These are phyloP conservation scores for Agonopterix subpropinquella DNA, from an alignment of 2,888 invertebrate species.

Conservation along the genomic window DNA sequence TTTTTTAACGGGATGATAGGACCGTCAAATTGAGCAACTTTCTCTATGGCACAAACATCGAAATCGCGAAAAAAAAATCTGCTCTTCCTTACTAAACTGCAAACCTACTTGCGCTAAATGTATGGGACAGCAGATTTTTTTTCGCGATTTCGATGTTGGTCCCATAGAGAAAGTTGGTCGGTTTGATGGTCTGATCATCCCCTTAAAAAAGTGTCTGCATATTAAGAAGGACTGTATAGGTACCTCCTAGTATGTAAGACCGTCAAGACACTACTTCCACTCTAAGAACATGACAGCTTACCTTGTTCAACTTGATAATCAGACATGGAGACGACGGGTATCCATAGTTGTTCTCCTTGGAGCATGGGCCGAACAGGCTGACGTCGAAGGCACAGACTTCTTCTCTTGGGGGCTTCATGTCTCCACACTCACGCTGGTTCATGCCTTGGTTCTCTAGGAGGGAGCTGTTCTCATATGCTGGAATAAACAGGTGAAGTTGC, in stretches of 20 bases:
- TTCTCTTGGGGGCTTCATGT: constrained; percentile 44
- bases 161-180: too few species aligned
- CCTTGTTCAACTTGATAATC: constrained; percentile 92
- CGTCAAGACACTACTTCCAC: neutral
- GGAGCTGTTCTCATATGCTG: constrained; percentile 60
- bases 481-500: constrained; percentile 1
- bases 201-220: too few species aligned
- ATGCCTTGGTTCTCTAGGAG: constrained; percentile 41
- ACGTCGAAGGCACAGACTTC: constrained; percentile 88
- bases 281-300: constrained; percentile 12
- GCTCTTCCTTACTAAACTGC: too few species aligned
- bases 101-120: too few species aligned
- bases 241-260: neutral
- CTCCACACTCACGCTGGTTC: constrained; percentile 52
- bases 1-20: too few species aligned
- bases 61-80: too few species aligned
- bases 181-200: too few species aligned
- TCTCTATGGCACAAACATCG: too few species aligned
- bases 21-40: too few species aligned
- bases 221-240: too few species aligned
- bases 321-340: constrained; percentile 93
- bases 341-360: constrained; percentile 87
- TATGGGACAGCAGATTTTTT: too few species aligned
- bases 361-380: constrained; percentile 84
- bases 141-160: too few species aligned